Evolutionary conservation across 2,113 vertebrate genomes (phyloP).

Genomic region (Lynx canadensis): DNA sequence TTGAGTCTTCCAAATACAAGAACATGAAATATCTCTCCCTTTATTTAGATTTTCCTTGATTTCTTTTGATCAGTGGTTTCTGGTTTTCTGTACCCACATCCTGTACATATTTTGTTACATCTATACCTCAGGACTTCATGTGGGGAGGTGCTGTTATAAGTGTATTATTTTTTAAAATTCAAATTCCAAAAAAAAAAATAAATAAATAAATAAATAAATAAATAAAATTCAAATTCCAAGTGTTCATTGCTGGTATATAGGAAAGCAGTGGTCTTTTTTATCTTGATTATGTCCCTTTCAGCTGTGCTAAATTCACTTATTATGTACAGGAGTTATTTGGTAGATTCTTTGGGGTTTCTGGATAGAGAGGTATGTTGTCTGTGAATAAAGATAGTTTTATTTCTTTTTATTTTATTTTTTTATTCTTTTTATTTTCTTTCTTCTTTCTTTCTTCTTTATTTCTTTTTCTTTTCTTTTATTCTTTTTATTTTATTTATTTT

Average conservation of each 20-base stretch:
- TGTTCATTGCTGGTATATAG: not conserved
- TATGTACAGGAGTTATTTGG: not conserved
- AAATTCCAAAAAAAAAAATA: no score
- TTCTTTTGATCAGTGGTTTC: not conserved
- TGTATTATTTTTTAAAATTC: not conserved
- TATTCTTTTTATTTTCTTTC: no score
- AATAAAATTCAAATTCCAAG: not conserved
- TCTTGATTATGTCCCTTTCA: not conserved
- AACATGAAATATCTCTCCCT: not conserved
- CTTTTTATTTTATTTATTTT: no score
- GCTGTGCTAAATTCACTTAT: not conserved
- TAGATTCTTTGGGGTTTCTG: not conserved
- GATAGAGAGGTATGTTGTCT: not conserved
- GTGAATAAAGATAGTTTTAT: not conserved
- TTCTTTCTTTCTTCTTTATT: no score
- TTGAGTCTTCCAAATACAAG: not conserved
- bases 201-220: no score
- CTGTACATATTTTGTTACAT: not conserved
- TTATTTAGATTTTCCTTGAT: not conserved
- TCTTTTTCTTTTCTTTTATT: no score
- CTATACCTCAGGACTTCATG: not conserved
- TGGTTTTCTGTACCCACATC: not conserved
- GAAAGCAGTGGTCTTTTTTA: not conserved
- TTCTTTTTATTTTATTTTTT: not conserved
- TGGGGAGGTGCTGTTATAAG: not conserved